phyloP scores from a whole-genome alignment of 2,888 invertebrate genomes.

The Trichopoda pennipes region DNA sequence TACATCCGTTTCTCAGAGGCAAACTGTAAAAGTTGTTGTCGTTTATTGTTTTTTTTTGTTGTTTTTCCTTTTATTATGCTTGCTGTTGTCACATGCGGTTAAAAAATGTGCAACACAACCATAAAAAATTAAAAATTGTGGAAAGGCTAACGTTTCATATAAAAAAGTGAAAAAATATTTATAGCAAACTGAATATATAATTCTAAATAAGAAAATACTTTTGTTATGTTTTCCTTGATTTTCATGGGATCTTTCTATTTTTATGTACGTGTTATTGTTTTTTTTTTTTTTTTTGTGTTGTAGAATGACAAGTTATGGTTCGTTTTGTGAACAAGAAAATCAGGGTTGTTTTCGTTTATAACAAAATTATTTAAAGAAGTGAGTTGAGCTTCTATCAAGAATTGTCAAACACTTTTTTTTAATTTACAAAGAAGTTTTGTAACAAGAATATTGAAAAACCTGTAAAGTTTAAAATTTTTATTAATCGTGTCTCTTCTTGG shows the following conservation, averaged over 20 bases:
- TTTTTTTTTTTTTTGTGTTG: background rate
- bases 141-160: background rate
- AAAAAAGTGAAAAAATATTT: slow-evolving; percentile 2
- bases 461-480: too few species aligned
- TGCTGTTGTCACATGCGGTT: slow-evolving; percentile 2
- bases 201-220: background rate
- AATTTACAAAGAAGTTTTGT: too few species aligned
- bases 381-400: too few species aligned
- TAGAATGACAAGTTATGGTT: background rate
- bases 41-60: background rate
- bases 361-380: too few species aligned
- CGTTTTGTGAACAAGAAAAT: background rate
- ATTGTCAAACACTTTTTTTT: too few species aligned
- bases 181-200: slow-evolving; percentile 4
- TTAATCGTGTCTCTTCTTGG: too few species aligned
- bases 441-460: too few species aligned
- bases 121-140: slow-evolving; percentile 4
- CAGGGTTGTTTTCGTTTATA: background rate
- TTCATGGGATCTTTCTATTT: slow-evolving; percentile 16
- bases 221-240: slow-evolving; percentile 1
- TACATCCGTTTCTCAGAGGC: slow-evolving; percentile 59
- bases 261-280: background rate
- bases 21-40: slow-evolving; percentile 55
- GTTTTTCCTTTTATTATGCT: background rate
- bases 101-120: slow-evolving; percentile 20